These are phyloP conservation scores for Cinclus mexicanus DNA, from an alignment of 2,113 vertebrate genomes.

Conservation along the genomic window DNA sequence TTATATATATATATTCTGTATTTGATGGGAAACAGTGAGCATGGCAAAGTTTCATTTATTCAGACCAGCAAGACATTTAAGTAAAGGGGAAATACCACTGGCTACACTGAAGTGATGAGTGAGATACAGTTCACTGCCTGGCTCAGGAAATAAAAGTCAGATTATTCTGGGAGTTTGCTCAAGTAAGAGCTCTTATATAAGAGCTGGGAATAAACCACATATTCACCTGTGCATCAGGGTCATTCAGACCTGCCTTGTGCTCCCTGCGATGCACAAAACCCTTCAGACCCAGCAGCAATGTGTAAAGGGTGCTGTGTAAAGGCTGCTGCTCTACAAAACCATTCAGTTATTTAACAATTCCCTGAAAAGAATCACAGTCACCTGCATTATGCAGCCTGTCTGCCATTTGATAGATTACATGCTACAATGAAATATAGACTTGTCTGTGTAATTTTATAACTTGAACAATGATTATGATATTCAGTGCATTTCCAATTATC, in stretches of 20 bases:
- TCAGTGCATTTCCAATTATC: conserved; percentile 44
- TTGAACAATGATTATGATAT: conserved; percentile 42
- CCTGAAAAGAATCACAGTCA: neutral
- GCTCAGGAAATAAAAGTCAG: neutral
- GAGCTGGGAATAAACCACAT: neutral
- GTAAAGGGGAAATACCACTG: neutral
- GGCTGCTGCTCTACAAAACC: neutral
- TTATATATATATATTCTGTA: neutral
- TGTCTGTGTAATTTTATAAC: neutral
- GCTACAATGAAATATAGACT: conserved; percentile 15
- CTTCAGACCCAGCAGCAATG: neutral
- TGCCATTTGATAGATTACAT: neutral
- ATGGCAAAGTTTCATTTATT: neutral
- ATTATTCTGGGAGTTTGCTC: neutral
- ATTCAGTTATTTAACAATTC: neutral
- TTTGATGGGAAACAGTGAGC: neutral
- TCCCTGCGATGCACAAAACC: neutral
- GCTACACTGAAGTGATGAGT: neutral
- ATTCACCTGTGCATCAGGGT: neutral
- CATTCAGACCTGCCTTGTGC: neutral
- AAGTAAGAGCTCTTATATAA: neutral
- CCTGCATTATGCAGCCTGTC: neutral
- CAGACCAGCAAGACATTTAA: neutral
- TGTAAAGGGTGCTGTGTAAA: neutral
- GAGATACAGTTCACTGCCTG: neutral